Conservation (phyloP, 1,140 invertebrate genomes). For the Phymorhynchus buccinoides region DNA sequence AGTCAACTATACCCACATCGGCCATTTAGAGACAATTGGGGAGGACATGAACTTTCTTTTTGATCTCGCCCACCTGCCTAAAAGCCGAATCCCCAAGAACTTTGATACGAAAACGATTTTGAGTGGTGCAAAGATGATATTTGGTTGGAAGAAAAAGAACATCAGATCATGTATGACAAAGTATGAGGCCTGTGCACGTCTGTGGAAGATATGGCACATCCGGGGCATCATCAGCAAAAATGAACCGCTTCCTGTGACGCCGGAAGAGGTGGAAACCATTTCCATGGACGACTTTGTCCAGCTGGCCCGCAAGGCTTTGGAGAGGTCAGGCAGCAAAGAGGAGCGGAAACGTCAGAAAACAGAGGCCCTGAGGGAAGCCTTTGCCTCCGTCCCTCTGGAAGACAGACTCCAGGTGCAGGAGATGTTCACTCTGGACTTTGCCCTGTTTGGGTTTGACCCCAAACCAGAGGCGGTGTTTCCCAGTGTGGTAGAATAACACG, state of each 20-base stretch:
- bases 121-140: conserved; percentile 50
- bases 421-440: conserved; percentile 45
- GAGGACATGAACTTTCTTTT: conserved; percentile 31
- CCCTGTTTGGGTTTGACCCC: conserved; percentile 49
- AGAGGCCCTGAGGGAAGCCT: conserved; percentile 46
- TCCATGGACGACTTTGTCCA: conserved; percentile 38
- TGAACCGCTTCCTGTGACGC: conserved; percentile 48
- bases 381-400: conserved; percentile 19
- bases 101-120: conserved; percentile 58
- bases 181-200: conserved; percentile 52
- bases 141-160: conserved; percentile 29
- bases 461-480: conserved; percentile 40
- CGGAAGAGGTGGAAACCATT: background rate
- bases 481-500: background rate
- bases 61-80: conserved; percentile 49
- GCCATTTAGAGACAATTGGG: conserved; percentile 19
- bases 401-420: conserved; percentile 40
- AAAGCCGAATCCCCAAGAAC: conserved; percentile 54
- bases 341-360: conserved; percentile 38
- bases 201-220: conserved; percentile 65
- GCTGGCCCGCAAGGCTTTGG: conserved; percentile 25
- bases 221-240: conserved; percentile 60
- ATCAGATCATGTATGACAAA: conserved; percentile 62
- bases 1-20: conserved; percentile 13
- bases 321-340: background rate